Evolutionary conservation across 2,113 vertebrate species (phyloP), one percentile per base, ranked within the genome.

Genomic region (Sinocyclocheilus maitianheensis): DNA sequence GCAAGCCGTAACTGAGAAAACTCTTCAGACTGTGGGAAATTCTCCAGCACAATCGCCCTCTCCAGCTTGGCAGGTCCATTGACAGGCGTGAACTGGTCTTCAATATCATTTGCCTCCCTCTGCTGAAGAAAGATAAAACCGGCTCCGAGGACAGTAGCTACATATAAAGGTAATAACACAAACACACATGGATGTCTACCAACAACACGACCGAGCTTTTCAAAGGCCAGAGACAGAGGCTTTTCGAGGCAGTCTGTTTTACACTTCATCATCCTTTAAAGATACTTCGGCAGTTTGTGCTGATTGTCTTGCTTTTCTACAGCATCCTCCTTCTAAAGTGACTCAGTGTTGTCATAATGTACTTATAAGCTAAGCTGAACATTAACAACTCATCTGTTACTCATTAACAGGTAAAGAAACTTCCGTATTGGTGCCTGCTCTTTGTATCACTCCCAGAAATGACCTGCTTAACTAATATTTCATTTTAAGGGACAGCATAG

Each of bases 51-150:
- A 3, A 94, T 90, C 37, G 77, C 37, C 71, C 93, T 90, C 43
- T 95, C 94, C 0, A 53, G 60, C 86, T 95, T 96, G 79, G 94
- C 94, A 0, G 88, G 92, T 0, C 94, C 93, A 12, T 86, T 2
- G 0, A 88, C 46, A 0, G 93, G 95, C 0, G 94, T 95, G 89
- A 95, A 95, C 85, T 95, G 94, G 2, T 55, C 87, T 88, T 95
- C 93, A 14, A 95, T 91, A 84, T 94, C 81, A 46, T 94, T 91
- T 0, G 86, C 71, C 34, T 88, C 3, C 0, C 62, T 85, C 0
- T 72, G 12, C 3, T 78, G 82, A n/a, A 94, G 80, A 84, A 89
- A 91, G 0, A 83, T 0, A 13, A 95, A 92, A 4, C 94, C 95
- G 0, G 81, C 81, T 55, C 94, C 90, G 7, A 95, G 86, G 0